Conservation (phyloP, 2,113 vertebrate species). For the Zosterops borbonicus region DNA sequence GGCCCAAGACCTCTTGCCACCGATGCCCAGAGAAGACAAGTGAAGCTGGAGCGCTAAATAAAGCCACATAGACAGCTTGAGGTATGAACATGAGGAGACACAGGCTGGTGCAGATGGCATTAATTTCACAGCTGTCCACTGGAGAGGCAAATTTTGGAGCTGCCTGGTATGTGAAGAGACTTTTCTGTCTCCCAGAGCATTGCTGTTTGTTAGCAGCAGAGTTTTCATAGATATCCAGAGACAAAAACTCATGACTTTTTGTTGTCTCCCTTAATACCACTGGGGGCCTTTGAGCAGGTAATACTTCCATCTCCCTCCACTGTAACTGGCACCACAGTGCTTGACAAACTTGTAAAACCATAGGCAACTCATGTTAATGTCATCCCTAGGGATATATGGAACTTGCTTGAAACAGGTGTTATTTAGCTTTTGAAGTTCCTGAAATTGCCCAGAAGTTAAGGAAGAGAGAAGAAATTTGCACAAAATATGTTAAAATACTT, state of each 20-base stretch:
- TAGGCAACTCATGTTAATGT: not conserved
- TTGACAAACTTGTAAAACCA: not conserved
- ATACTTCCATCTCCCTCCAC: not conserved
- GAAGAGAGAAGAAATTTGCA: not conserved
- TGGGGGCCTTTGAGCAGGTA: not conserved
- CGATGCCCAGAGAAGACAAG: fast-evolving
- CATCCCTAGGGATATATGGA: not conserved
- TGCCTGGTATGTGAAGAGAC: not conserved
- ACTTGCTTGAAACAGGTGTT: not conserved
- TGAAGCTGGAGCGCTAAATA: not conserved
- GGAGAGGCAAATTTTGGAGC: not conserved
- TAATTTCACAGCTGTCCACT: not conserved
- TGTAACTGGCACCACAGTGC: not conserved
- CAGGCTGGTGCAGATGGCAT: not conserved
- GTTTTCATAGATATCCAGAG: not conserved
- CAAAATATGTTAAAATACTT: not conserved
- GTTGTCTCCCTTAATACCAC: not conserved
- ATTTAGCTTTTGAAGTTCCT: not conserved
- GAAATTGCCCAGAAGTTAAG: not conserved
- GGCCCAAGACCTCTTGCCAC: not conserved
- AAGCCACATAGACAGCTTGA: not conserved
- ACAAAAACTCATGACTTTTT: not conserved
- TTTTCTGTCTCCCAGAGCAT: not conserved
- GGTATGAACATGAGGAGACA: not conserved
- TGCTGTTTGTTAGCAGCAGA: not conserved